Conservation (phyloP, 2,113 vertebrate genomes). For the Pseudonaja textilis region DNA sequence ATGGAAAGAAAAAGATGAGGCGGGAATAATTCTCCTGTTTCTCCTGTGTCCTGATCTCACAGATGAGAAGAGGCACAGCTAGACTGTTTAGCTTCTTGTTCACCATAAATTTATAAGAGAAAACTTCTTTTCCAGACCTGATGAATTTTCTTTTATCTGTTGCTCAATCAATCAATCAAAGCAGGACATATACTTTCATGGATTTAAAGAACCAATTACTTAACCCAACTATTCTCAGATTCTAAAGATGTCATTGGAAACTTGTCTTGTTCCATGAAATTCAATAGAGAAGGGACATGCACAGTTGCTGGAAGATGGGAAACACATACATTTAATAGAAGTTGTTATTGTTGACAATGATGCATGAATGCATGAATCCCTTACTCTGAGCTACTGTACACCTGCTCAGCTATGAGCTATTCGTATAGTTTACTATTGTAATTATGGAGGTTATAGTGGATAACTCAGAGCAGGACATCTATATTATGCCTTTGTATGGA, state of each 20-base stretch:
- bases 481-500: background rate
- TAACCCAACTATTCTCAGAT: background rate
- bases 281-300: background rate
- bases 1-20: background rate
- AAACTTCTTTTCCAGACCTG: background rate
- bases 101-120: background rate
- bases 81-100: background rate
- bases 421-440: background rate
- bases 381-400: background rate
- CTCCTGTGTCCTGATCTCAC: background rate
- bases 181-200: background rate
- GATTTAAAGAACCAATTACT: background rate
- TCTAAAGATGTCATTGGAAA: background rate
- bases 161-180: background rate
- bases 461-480: background rate
- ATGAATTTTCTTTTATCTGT: background rate
- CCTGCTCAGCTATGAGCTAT: background rate
- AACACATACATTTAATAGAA: background rate
- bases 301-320: background rate
- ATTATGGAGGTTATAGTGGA: background rate
- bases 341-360: background rate
- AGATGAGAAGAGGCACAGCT: background rate
- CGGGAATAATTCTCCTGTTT: background rate
- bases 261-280: background rate
- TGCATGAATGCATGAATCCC: background rate